Conservation (phyloP, 2,797 vertebrate genomes). For the Serranus cabrilla region DNA sequence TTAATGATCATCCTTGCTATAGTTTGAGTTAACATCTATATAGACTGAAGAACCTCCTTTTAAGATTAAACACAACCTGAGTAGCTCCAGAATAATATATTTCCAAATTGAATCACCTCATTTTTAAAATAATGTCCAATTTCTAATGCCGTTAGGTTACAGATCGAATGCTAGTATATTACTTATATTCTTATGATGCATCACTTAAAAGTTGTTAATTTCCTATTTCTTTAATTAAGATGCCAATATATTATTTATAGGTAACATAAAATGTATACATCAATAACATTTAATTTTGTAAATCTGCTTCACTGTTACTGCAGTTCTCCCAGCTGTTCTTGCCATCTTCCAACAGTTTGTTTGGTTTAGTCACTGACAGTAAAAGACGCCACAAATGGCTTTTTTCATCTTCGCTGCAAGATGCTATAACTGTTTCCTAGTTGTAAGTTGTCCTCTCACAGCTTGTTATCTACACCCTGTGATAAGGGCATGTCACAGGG, state of each 20-base stretch:
- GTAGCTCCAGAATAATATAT: background rate
- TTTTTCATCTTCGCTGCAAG: conserved; percentile 46
- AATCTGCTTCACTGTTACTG: background rate
- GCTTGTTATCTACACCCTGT: conserved; percentile 69
- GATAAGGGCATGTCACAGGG: conserved; percentile 68
- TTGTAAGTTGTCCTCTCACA: conserved; percentile 63
- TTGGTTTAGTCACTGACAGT: conserved; percentile 6
- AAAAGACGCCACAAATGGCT: conserved; percentile 28
- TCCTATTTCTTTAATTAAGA: conserved; percentile 1
- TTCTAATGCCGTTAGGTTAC: too few species aligned
- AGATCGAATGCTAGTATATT: background rate
- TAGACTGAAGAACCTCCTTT: background rate
- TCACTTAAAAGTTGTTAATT: background rate
- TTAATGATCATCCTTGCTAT: too few species aligned
- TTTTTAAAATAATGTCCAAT: too few species aligned
- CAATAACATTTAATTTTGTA: background rate
- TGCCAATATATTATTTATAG: background rate
- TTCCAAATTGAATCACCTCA: too few species aligned
- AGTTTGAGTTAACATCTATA: too few species aligned
- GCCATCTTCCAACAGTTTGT: background rate
- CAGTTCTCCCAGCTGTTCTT: background rate
- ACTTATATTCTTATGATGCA: background rate
- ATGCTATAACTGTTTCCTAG: conserved; percentile 47
- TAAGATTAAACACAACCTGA: background rate
- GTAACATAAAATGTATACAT: background rate